Percentiles rank a stretch among this genome's conserved stretches.
Conservation (phyloP, 2,888 invertebrate species). For the Epinotia ramella region DNA sequence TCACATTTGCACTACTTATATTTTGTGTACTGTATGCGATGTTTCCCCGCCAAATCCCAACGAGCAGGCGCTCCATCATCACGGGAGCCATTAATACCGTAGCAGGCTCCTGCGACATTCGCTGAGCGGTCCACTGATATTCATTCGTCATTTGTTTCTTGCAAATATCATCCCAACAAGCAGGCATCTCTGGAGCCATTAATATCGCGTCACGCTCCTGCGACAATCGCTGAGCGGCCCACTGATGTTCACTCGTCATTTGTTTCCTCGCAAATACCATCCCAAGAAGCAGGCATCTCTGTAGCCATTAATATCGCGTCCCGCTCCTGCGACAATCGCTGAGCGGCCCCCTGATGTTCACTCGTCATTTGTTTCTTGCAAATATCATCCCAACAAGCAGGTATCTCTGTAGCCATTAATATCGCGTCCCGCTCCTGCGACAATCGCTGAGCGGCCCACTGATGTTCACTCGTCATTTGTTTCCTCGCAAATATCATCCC, state of each 20-base stretch:
- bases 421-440: neutral
- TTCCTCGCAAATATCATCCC: neutral
- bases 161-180: too few relatives aligned
- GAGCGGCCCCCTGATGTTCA: neutral
- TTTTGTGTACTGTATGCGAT: neutral
- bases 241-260: constrained; percentile 2
- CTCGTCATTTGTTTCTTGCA: constrained; percentile 1
- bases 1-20: neutral
- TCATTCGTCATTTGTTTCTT: neutral
- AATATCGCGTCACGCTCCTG: neutral
- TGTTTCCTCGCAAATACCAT: neutral
- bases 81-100: constrained; percentile 2
- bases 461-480: constrained; percentile 1
- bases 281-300: too few relatives aligned
- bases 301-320: too few relatives aligned
- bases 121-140: neutral
- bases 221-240: constrained; percentile 1
- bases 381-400: too few relatives aligned
- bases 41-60: neutral
- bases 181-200: too few relatives aligned
- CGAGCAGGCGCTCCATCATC: constrained; percentile 2
- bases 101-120: constrained; percentile 1
- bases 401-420: too few relatives aligned
- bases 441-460: constrained; percentile 3
- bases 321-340: neutral